These are phyloP conservation scores for Luperina nickerlii DNA, from an alignment of 2,888 invertebrate species.

Conservation along the genomic window DNA sequence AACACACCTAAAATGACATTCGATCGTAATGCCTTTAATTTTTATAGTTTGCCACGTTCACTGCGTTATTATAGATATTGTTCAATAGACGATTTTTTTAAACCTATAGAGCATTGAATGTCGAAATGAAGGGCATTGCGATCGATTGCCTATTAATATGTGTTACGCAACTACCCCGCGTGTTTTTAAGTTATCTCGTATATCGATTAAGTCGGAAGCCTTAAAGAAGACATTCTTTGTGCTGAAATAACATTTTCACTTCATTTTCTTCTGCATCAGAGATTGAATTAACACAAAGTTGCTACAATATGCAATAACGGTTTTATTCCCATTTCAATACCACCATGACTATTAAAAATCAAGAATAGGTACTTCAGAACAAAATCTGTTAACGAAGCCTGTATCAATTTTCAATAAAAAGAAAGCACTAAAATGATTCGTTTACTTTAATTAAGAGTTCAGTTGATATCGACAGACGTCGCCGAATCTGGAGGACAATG, in stretches of 20 bases:
- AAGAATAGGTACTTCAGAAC: not conserved
- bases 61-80: not conserved
- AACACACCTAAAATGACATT: not conserved
- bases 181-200: no score
- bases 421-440: constrained; percentile 18
- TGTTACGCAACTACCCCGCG: no score
- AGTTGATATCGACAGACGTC: constrained; percentile 2
- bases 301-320: not conserved
- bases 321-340: not conserved
- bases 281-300: not conserved
- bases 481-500: constrained; percentile 2
- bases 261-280: not conserved
- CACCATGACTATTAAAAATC: not conserved
- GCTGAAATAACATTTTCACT: not conserved
- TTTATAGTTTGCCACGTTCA: not conserved
- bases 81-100: not conserved
- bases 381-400: not conserved
- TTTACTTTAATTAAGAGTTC: constrained; percentile 45
- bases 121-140: no score
- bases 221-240: not conserved
- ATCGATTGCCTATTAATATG: no score
- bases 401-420: constrained; percentile 24
- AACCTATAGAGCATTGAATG: not conserved
- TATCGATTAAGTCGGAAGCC: not conserved
- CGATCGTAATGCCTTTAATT: not conserved